These are phyloP conservation scores for Papilio dardanus DNA, from an alignment of 1,140 invertebrate genomes.

Conservation along the genomic window DNA sequence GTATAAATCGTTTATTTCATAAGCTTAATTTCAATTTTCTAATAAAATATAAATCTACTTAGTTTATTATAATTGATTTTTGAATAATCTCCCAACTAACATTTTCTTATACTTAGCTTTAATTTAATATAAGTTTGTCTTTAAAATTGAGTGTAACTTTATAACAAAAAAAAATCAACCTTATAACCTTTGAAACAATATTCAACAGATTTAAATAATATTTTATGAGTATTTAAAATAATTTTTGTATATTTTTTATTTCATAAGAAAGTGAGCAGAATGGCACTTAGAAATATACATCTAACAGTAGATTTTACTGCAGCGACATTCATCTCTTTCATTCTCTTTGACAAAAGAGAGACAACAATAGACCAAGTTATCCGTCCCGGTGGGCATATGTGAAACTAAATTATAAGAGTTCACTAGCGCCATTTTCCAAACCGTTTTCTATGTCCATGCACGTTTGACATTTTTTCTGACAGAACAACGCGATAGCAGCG, in stretches of 20 bases:
- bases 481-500: no score
- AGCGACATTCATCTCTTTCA: not conserved
- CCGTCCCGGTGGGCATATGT: no score
- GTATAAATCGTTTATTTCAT: not conserved
- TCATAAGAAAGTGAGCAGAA: no score
- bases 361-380: not conserved
- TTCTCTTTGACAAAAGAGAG: not conserved
- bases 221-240: no score
- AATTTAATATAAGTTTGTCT: not conserved
- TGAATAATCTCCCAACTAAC: not conserved
- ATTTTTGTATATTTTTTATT: no score
- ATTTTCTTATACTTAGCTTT: not conserved
- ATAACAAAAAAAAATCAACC: no score
- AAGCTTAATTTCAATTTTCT: conserved; percentile 2
- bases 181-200: no score
- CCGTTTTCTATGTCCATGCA: no score
- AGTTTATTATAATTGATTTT: not conserved
- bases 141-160: not conserved
- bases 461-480: no score
- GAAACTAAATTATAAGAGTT: no score
- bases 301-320: not conserved
- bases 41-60: conserved; percentile 16
- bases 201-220: no score
- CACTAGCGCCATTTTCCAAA: no score
- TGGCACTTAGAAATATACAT: not conserved